Percentiles rank a stretch among this genome's conserved stretches.
Evolutionary conservation across 2,888 invertebrate genomes (phyloP).

Genomic region (Sepioteuthis lessoniana): DNA sequence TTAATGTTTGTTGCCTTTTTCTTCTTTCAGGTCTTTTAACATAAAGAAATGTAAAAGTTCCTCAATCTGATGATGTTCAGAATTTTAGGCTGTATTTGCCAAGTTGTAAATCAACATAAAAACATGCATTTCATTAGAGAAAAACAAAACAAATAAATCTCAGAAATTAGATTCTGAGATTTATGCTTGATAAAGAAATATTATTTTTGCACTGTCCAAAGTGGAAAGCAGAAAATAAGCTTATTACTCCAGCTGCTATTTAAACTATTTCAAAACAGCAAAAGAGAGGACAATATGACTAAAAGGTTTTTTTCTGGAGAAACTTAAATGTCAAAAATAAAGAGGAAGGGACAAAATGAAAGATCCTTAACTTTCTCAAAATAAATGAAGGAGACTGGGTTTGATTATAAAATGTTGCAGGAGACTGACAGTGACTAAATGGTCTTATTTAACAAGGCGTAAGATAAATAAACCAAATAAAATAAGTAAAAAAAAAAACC

Average conservation of each 20-base stretch:
- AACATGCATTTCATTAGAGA: neutral
- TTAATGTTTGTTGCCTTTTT: neutral
- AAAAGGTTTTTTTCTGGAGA: neutral
- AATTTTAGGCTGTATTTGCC: neutral
- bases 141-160: neutral
- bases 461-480: too few relatives aligned
- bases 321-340: constrained; percentile 2
- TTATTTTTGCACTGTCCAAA: neutral
- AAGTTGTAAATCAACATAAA: neutral
- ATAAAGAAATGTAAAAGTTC: neutral
- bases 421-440: neutral
- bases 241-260: neutral
- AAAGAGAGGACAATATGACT: neutral
- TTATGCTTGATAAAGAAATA: neutral
- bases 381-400: neutral
- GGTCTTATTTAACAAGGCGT: too few relatives aligned
- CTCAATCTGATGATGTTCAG: neutral
- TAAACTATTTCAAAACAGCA: neutral
- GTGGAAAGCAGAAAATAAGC: neutral
- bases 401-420: neutral
- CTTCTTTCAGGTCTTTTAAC: neutral
- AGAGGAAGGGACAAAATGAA: neutral
- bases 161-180: neutral
- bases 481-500: neutral
- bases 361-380: neutral